Evolutionary conservation across 2,888 invertebrate genomes (phyloP), one percentile per base, ranked within the genome.

Genomic region (Cordilura impudica): DNA sequence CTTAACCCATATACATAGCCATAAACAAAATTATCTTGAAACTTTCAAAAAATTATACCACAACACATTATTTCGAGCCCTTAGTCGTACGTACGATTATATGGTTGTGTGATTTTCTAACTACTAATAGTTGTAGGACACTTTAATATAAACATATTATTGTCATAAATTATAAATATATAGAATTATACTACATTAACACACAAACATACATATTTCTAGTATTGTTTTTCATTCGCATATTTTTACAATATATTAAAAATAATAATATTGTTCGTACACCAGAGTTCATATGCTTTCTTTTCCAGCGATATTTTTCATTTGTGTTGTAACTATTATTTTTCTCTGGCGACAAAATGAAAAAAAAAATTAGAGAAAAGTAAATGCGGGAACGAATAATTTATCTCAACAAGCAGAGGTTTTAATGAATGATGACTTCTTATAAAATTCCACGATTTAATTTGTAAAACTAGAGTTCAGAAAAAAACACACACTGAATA

Each of bases 111-210:
- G 8, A 39, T 19, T 7, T 10, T 16, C 16, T 26, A 8, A 14
- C 26, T 7, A 39, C 35, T 26, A 23, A 49, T 4, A 19, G 47
- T 45, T 31, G 31, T 60, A 31, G 45, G 39, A 58, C 16, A 31
- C 58, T 45, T 47, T 65, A 65, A 35, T 56, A 56, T 35, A 65
- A 72, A 67, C 53, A 67, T 60, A 60, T 74, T 67, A 74, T 67
- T 60, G 65, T 39, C 60, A 74, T 74, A 74, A 74, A 67, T 74
- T 67, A 74, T 74, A 67, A 74, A 74, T 26, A 58, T 58, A 14
- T 54, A 47, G 23, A 63, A 45, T 63, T 60, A 43, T 60, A 14
- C 8, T 60, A 26, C 26, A 29, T 1, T 16, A 10, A 21, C 23
- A 45, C 10, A 26, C 10, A 43, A 4, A 47, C 26, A 29, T 18